Percentiles rank a stretch among this genome's conserved stretches.
phyloP scores from a whole-genome alignment of 1,140 invertebrate species.

The Diuraphis noxia region DNA sequence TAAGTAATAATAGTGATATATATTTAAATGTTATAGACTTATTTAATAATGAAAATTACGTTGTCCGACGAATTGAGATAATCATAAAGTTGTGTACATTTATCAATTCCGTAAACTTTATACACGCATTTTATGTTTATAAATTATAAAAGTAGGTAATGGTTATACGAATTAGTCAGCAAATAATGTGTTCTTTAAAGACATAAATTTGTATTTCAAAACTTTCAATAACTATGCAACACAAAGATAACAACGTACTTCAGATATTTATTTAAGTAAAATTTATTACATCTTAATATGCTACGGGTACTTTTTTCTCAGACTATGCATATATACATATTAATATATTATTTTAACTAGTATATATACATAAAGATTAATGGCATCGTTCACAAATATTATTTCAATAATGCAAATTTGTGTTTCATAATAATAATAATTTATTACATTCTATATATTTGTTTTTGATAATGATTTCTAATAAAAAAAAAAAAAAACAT shows the following conservation, averaged over 20 bases:
- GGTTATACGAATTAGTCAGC: neutral
- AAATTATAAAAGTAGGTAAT: too few relatives aligned
- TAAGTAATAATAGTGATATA: neutral
- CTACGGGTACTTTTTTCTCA: neutral
- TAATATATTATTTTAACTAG: neutral
- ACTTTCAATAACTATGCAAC: neutral
- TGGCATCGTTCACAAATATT: neutral
- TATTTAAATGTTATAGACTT: too few relatives aligned
- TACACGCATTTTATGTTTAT: neutral
- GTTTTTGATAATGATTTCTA: neutral
- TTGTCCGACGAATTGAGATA: neutral
- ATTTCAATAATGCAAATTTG: neutral
- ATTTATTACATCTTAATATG: neutral
- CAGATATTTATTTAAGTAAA: conserved; percentile 22
- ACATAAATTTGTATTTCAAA: neutral
- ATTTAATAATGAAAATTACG: neutral
- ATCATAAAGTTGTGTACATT: conserved; percentile 1
- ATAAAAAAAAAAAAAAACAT: neutral
- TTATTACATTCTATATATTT: neutral
- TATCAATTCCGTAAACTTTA: too few relatives aligned
- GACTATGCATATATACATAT: neutral
- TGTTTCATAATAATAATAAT: neutral
- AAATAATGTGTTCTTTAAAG: neutral
- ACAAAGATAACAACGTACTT: conserved; percentile 6
- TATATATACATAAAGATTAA: neutral